Percentiles rank a stretch among this genome's conserved stretches.
phyloP scores from a whole-genome alignment of 2,113 vertebrate species.

The Engraulis encrasicolus region DNA sequence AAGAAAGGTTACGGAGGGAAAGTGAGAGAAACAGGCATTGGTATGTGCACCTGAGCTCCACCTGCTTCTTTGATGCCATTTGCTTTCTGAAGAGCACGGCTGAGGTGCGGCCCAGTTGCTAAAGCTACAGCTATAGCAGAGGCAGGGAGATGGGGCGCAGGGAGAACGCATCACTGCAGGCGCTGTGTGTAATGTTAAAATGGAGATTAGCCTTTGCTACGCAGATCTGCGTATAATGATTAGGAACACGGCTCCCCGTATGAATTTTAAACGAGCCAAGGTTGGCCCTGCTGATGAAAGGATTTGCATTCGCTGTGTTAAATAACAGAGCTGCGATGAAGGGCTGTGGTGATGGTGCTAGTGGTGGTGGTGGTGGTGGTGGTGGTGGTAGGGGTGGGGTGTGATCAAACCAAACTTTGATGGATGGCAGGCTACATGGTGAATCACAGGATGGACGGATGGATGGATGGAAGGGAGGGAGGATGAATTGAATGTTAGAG shows the following conservation, averaged over 20 bases:
- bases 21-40: too few relatives aligned
- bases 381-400: too few relatives aligned
- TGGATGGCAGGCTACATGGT: not conserved
- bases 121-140: too few relatives aligned
- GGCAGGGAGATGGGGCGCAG: not conserved
- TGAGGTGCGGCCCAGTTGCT: constrained; percentile 1
- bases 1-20: too few relatives aligned
- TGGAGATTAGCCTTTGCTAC: constrained; percentile 67
- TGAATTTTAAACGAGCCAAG: constrained; percentile 60
- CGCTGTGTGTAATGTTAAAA: constrained; percentile 72
- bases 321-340: not conserved
- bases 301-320: constrained; percentile 18
- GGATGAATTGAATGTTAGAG: constrained; percentile 17
- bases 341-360: not conserved
- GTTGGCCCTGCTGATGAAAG: constrained; percentile 59
- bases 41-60: not conserved
- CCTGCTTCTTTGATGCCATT: not conserved
- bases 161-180: constrained; percentile 63
- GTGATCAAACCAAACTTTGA: not conserved
- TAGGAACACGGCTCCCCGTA: constrained; percentile 63
- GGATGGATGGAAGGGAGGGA: not conserved
- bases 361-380: not conserved
- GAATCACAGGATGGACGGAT: not conserved
- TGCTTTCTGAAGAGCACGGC: not conserved
- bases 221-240: constrained; percentile 54